Evolutionary conservation across 2,888 invertebrate species (phyloP).

Genomic region (Ochropleura leucogaster): DNA sequence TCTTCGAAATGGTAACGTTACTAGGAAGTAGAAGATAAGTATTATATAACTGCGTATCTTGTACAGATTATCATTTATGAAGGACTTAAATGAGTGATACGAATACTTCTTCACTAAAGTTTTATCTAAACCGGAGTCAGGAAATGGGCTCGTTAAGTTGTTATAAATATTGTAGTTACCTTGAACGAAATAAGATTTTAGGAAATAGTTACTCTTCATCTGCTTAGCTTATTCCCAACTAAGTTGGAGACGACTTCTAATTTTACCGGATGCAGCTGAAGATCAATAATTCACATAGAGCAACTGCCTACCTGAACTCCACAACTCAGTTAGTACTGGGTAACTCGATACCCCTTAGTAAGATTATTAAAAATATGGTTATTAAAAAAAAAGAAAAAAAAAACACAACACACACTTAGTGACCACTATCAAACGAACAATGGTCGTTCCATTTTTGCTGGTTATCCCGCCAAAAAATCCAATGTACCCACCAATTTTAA

Average conservation of each 20-base stretch:
- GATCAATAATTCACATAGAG: too few relatives aligned
- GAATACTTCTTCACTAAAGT: background rate
- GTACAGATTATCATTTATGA: conserved; percentile 1
- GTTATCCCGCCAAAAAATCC: background rate
- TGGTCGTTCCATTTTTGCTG: background rate
- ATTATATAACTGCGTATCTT: background rate
- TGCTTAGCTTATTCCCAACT: too few relatives aligned
- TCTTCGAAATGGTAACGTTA: too few relatives aligned
- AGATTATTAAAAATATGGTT: too few relatives aligned
- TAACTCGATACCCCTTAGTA: too few relatives aligned
- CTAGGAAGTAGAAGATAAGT: background rate
- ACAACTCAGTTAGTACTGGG: too few relatives aligned
- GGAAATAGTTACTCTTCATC: background rate
- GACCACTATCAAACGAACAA: background rate
- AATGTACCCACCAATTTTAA: background rate
- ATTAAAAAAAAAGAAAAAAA: background rate
- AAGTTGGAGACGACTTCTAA: too few relatives aligned
- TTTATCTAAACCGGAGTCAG: conserved; percentile 13
- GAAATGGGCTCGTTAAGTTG: background rate
- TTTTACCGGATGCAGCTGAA: too few relatives aligned
- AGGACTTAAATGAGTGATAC: background rate
- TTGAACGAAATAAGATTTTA: background rate
- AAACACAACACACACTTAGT: background rate
- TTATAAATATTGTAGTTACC: background rate
- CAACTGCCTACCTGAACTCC: too few relatives aligned